phyloP scores from a whole-genome alignment of 2,113 vertebrate genomes.

The Oryctolagus cuniculus region mOryCun1.1 NC_091444.1:11426501-11427000 shows the following conservation, averaged over 20 bases:
- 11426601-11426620: background rate
- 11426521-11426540: background rate
- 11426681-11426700: conserved; percentile 54
- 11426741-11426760: conserved; percentile 18
- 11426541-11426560: background rate
- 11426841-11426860: background rate
- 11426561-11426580: background rate
- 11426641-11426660: conserved; percentile 38
- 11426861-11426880: conserved; percentile 59
- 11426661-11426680: conserved; percentile 70
- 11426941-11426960: background rate
- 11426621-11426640: background rate
- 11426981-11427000: background rate
- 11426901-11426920: background rate
- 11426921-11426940: background rate
- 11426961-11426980: background rate
- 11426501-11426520: background rate
- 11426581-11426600: background rate
- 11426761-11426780: conserved; percentile 69
- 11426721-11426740: conserved; percentile 23
- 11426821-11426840: conserved; percentile 46
- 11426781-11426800: conserved; percentile 59
- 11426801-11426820: conserved; percentile 40
- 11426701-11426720: conserved; percentile 52
- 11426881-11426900: background rate